Evolutionary conservation across 1,140 invertebrate species (phyloP).

Genomic region (Mamestra configurata): DNA sequence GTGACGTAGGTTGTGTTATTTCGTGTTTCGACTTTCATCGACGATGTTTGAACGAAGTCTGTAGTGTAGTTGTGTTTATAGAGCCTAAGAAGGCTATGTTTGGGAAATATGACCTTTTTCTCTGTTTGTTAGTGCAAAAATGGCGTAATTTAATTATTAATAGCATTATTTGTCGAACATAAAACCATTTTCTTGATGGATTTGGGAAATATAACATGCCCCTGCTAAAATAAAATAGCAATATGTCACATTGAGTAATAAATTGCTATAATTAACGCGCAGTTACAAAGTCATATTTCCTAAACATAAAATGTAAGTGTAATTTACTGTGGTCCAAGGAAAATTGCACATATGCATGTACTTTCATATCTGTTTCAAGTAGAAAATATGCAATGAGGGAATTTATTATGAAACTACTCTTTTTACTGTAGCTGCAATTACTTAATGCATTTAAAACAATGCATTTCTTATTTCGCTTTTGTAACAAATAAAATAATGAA

Average conservation of each 20-base stretch:
- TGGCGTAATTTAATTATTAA: no score
- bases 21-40: constrained; percentile 46
- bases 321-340: constrained; percentile 51
- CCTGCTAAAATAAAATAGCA: no score
- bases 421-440: constrained; percentile 3
- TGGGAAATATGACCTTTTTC: not conserved
- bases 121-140: no score
- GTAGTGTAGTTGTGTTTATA: constrained; percentile 4
- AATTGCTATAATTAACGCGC: no score
- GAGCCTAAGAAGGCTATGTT: not conserved
- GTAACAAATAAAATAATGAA: not conserved
- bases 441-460: no score
- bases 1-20: constrained; percentile 69
- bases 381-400: constrained; percentile 29
- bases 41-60: constrained; percentile 37
- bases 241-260: no score
- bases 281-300: constrained; percentile 4
- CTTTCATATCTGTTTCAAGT: constrained; percentile 33
- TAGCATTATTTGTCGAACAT: no score
- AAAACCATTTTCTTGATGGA: no score
- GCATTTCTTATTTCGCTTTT: constrained; percentile 21
- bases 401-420: constrained; percentile 23
- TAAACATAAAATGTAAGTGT: constrained; percentile 32
- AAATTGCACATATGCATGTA: constrained; percentile 37
- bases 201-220: no score